These are phyloP conservation scores for Coregonus sp. DNA, from an alignment of 2,797 vertebrate genomes.

Conservation along the genomic window DNA sequence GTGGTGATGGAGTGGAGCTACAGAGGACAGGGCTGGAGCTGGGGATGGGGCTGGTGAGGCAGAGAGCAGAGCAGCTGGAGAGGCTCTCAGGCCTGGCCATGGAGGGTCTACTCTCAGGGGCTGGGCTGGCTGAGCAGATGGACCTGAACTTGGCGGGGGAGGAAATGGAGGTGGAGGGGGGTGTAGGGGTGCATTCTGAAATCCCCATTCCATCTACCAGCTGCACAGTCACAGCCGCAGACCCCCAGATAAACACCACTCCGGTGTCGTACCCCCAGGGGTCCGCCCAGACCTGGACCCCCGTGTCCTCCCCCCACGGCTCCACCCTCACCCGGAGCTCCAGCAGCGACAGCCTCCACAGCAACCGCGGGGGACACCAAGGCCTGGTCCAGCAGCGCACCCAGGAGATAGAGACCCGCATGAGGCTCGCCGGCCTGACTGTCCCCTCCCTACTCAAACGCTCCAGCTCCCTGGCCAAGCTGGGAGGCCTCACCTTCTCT, in stretches of 20 bases:
- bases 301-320: conserved; percentile 78
- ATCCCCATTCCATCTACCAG: conserved; percentile 42
- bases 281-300: conserved; percentile 80
- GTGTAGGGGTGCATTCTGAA: conserved; percentile 32
- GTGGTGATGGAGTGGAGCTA: conserved; percentile 58
- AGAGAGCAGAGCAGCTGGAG: conserved; percentile 85
- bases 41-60: conserved; percentile 84
- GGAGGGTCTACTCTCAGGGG: conserved; percentile 55
- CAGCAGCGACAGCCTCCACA: conserved; percentile 85
- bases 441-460: conserved; percentile 80
- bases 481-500: conserved; percentile 82
- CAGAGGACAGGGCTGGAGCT: conserved; percentile 76
- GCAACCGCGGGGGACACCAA: conserved; percentile 74
- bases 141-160: conserved; percentile 7
- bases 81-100: conserved; percentile 68
- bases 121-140: conserved; percentile 58
- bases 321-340: conserved; percentile 87
- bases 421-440: conserved; percentile 80
- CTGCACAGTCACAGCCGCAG: conserved; percentile 27
- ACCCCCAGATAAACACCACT: conserved; percentile 28
- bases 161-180: conserved; percentile 46
- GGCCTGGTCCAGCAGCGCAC: conserved; percentile 82
- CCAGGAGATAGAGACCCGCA: conserved; percentile 83
- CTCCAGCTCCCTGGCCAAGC: conserved; percentile 84
- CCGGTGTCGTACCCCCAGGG: conserved; percentile 69